These are phyloP conservation scores for Sarcophaga variegata DNA, from an alignment of 2,888 invertebrate genomes.

Conservation along the genomic window DNA sequence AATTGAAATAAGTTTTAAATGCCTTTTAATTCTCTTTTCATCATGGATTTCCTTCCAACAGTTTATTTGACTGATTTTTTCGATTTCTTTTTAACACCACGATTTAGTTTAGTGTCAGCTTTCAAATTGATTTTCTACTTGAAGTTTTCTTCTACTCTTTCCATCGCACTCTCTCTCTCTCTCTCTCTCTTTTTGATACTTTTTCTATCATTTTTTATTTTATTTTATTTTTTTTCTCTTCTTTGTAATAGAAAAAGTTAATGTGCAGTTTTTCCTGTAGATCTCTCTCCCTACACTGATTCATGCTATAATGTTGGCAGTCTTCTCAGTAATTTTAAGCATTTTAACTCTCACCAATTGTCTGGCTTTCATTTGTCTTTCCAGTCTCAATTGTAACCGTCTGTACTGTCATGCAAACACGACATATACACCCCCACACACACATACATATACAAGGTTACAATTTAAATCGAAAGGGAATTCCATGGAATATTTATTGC, in stretches of 20 bases:
- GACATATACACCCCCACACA: no score
- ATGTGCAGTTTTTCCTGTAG: neutral
- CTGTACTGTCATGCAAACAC: neutral
- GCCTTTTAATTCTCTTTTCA: neutral
- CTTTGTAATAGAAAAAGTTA: neutral
- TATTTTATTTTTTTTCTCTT: neutral
- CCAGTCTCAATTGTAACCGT: neutral
- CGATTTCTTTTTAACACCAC: neutral
- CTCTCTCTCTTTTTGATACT: no score
- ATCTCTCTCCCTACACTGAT: neutral
- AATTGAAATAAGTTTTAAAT: neutral
- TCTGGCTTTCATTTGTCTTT: slow-evolving; percentile 30
- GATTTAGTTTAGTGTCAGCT: neutral
- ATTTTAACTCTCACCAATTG: slow-evolving; percentile 25
- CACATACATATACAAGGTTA: no score
- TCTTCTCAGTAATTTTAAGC: slow-evolving; percentile 15
- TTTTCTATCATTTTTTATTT: no score
- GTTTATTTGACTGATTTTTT: neutral
- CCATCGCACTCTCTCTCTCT: no score
- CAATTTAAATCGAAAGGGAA: neutral
- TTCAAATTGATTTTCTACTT: neutral
- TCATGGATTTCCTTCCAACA: neutral
- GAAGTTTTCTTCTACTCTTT: neutral
- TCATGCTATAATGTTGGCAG: neutral
- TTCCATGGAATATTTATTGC: neutral